Evolutionary conservation across 1,140 invertebrate species (phyloP).

Genomic region (Musca domestica): DNA sequence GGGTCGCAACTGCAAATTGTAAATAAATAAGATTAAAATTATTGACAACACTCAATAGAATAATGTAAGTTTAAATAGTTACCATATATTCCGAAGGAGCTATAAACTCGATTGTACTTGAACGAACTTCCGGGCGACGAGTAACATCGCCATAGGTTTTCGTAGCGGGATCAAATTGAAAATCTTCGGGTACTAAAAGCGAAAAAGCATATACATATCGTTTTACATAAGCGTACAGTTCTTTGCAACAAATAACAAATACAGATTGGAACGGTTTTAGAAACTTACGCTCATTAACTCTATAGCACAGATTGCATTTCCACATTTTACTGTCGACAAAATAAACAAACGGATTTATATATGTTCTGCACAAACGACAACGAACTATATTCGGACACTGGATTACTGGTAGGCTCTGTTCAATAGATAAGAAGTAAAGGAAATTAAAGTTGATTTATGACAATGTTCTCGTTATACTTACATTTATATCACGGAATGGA

Average conservation of each 20-base stretch:
- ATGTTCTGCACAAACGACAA: slow-evolving; percentile 94
- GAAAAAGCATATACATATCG: no score
- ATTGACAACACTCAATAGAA: background rate
- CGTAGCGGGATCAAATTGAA: slow-evolving; percentile 93
- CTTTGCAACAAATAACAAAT: no score
- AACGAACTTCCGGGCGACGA: slow-evolving; percentile 90
- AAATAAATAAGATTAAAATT: no score
- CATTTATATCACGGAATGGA: slow-evolving; percentile 96
- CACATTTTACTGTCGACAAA: slow-evolving; percentile 94
- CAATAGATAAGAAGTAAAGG: background rate
- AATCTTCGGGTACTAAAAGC: slow-evolving; percentile 93
- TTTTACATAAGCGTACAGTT: no score
- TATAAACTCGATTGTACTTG: slow-evolving; percentile 97
- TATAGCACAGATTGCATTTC: slow-evolving; percentile 98
- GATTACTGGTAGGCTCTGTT: slow-evolving; percentile 94
- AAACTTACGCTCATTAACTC: slow-evolving; percentile 89
- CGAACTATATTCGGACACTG: slow-evolving; percentile 95
- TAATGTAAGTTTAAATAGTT: slow-evolving; percentile 30
- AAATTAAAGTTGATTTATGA: background rate
- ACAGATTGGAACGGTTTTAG: no score
- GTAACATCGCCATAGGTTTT: slow-evolving; percentile 93
- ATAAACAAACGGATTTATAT: slow-evolving; percentile 99
- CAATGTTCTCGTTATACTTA: slow-evolving; percentile 56
- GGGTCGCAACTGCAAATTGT: slow-evolving; percentile 79
- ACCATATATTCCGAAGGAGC: slow-evolving; percentile 98